Percentiles rank a stretch among this genome's conserved stretches.
Evolutionary conservation across 2,113 vertebrate genomes (phyloP).

Genomic region (Megaceryle torquata): DNA sequence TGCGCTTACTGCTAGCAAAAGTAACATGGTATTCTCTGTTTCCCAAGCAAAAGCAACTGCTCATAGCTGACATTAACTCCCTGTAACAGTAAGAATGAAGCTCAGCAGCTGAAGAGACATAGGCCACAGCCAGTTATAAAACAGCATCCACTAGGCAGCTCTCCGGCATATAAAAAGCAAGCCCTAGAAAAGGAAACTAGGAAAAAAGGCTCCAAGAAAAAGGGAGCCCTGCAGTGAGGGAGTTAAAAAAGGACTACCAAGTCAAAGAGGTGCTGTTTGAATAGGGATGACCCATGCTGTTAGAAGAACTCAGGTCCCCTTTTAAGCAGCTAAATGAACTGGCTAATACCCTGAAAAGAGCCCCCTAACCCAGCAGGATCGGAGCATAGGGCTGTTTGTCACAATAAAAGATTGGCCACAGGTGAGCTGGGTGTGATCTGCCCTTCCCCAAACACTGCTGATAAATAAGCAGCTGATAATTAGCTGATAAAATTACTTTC

Average conservation of each 20-base stretch:
- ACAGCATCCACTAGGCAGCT: neutral
- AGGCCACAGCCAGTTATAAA: neutral
- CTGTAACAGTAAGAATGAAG: neutral
- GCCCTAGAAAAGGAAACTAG: neutral
- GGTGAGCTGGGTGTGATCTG: neutral
- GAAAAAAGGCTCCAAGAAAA: neutral
- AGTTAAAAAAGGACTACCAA: neutral
- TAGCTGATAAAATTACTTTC: neutral
- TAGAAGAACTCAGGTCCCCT: neutral
- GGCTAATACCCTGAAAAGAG: neutral
- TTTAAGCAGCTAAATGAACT: neutral
- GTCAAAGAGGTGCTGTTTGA: neutral
- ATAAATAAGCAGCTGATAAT: neutral
- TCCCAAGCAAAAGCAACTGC: neutral
- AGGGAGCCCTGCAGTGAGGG: neutral
- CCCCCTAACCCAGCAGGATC: neutral
- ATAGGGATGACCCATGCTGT: neutral
- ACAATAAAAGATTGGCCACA: neutral
- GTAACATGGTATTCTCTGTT: neutral
- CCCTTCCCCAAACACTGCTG: neutral
- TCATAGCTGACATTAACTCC: neutral
- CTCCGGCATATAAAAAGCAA: neutral
- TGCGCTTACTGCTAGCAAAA: neutral
- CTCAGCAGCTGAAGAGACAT: neutral
- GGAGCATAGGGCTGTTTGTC: neutral